Evolutionary conservation across 2,888 invertebrate species (phyloP).

Genomic region (Nowickia ferox): DNA sequence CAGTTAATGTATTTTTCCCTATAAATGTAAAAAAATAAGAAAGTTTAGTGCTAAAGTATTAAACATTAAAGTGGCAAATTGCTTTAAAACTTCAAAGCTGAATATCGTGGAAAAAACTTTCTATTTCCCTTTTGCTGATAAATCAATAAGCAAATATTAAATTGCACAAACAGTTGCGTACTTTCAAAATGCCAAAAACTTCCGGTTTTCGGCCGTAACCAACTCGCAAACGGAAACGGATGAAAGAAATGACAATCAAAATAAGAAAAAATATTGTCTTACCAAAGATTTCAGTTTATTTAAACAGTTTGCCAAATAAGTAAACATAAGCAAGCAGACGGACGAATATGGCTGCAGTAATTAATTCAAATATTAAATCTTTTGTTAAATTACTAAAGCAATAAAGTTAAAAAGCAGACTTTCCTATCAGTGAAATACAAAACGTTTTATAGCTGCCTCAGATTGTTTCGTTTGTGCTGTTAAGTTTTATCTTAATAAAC

Average conservation of each 20-base stretch:
- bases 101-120: not conserved
- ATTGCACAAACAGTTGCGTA: not conserved
- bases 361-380: slow-evolving; percentile 60
- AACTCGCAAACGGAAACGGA: slow-evolving; percentile 55
- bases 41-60: not conserved
- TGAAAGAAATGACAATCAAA: not conserved
- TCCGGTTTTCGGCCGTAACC: slow-evolving; percentile 29
- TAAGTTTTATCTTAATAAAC: slow-evolving; percentile 78
- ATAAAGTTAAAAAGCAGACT: slow-evolving; percentile 27
- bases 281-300: slow-evolving; percentile 6
- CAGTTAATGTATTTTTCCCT: too few relatives aligned
- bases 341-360: slow-evolving; percentile 42
- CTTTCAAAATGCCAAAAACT: slow-evolving; percentile 49
- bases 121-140: slow-evolving; percentile 20
- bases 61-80: not conserved
- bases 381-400: slow-evolving; percentile 35
- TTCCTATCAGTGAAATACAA: not conserved
- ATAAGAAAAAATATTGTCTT: not conserved
- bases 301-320: slow-evolving; percentile 30
- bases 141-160: slow-evolving; percentile 52
- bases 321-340: not conserved
- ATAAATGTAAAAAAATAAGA: not conserved
- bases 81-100: not conserved
- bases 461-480: slow-evolving; percentile 5
- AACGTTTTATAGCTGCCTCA: slow-evolving; percentile 1